Conservation (phyloP, 2,113 vertebrate genomes). For the Diadophis punctatus region DNA sequence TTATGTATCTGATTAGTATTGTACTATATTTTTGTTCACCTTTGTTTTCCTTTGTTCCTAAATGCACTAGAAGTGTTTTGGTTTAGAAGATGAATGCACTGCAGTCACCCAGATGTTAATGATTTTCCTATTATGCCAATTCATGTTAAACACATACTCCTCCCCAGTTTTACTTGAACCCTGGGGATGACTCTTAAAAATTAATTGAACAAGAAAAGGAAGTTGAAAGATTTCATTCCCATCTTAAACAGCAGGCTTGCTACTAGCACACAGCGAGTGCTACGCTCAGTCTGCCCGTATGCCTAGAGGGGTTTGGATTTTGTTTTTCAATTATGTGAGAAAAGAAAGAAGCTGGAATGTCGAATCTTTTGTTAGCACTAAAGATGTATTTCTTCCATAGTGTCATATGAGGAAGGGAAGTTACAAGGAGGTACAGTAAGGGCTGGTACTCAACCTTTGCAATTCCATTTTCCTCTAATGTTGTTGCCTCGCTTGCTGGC, state of each 20-base stretch:
- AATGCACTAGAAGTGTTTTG: neutral
- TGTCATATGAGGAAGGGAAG: neutral
- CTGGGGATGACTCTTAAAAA: conserved; percentile 13
- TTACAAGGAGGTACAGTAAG: neutral
- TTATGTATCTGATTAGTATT: neutral
- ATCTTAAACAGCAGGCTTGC: neutral
- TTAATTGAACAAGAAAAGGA: conserved; percentile 6
- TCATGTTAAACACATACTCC: neutral
- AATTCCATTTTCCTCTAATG: neutral
- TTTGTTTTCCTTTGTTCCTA: neutral
- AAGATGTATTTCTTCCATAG: neutral
- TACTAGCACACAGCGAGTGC: neutral
- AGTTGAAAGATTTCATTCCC: conserved; percentile 15
- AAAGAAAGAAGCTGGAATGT: neutral
- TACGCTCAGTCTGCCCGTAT: conserved; percentile 19
- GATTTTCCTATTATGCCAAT: neutral
- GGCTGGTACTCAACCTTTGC: neutral
- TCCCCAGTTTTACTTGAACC: neutral
- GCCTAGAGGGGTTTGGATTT: neutral
- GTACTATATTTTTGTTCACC: neutral
- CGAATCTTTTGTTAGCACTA: neutral
- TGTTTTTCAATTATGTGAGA: conserved; percentile 5
- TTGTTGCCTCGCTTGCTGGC: neutral
- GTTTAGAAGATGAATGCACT: neutral
- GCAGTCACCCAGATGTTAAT: neutral